Percentiles rank a stretch among this genome's conserved stretches.
phyloP scores from a whole-genome alignment of 2,113 vertebrate species.

The Nyctibius bracteatus region DNA sequence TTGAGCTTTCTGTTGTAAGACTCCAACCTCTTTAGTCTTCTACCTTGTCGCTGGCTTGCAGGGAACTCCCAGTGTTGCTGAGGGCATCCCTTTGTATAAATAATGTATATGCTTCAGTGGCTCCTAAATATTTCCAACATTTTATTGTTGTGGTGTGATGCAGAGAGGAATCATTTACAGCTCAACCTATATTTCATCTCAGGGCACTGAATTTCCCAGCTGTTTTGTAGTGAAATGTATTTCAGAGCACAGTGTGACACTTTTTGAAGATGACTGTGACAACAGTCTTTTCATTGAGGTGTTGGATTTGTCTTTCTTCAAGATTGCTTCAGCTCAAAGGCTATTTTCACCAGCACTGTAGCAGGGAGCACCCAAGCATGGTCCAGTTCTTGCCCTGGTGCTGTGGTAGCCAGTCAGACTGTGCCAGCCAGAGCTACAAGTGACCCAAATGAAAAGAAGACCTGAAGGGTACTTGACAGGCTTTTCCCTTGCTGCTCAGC shows the following conservation, averaged over 20 bases:
- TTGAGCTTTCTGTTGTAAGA: background rate
- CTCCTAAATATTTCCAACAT: background rate
- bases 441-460: background rate
- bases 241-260: background rate
- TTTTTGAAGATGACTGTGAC: background rate
- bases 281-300: background rate
- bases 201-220: background rate
- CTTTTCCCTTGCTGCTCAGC: background rate
- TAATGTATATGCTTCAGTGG: background rate
- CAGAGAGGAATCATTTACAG: background rate
- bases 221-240: background rate
- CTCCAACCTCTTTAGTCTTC: background rate
- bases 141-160: background rate
- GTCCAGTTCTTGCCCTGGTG: background rate
- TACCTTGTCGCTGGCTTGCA: background rate
- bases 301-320: background rate
- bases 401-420: background rate
- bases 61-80: background rate
- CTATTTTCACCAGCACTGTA: background rate
- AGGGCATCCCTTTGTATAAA: background rate
- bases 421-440: background rate
- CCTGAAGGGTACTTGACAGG: background rate
- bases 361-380: background rate
- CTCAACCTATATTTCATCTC: background rate
- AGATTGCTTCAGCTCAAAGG: background rate